These are phyloP conservation scores for Phyllostomus discolor DNA, from an alignment of 2,113 vertebrate genomes.

Conservation along the genomic window DNA sequence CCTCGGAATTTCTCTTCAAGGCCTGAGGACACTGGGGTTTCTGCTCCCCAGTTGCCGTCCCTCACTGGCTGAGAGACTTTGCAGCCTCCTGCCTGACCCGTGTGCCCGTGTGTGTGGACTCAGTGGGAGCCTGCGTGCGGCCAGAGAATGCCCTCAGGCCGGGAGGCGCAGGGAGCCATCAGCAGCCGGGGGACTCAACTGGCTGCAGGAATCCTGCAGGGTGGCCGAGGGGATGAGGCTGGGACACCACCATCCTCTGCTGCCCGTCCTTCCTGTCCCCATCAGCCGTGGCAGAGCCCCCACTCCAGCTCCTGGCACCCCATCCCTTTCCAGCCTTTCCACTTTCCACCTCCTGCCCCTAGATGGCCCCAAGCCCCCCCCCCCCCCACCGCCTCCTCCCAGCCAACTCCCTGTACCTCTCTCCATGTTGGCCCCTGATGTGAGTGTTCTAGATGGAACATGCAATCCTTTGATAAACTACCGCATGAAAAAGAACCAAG, in stretches of 20 bases:
- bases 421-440: background rate
- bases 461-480: background rate
- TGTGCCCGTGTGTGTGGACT: background rate
- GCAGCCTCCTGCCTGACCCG: background rate
- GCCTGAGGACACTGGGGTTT: background rate
- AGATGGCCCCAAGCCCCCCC: background rate
- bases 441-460: background rate
- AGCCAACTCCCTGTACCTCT: background rate
- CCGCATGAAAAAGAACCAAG: background rate
- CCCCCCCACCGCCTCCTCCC: background rate
- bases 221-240: background rate
- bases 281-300: background rate
- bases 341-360: background rate
- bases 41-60: background rate
- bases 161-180: fast-evolving
- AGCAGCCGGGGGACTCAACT: fast-evolving
- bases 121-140: fast-evolving
- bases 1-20: background rate
- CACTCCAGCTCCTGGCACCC: background rate
- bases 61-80: background rate
- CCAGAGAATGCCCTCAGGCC: background rate
- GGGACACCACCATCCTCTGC: background rate
- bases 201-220: background rate
- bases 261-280: background rate
- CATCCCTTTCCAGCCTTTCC: background rate